These are phyloP conservation scores for Palloptera scutellata DNA, from an alignment of 2,888 invertebrate genomes.

Conservation along the genomic window DNA sequence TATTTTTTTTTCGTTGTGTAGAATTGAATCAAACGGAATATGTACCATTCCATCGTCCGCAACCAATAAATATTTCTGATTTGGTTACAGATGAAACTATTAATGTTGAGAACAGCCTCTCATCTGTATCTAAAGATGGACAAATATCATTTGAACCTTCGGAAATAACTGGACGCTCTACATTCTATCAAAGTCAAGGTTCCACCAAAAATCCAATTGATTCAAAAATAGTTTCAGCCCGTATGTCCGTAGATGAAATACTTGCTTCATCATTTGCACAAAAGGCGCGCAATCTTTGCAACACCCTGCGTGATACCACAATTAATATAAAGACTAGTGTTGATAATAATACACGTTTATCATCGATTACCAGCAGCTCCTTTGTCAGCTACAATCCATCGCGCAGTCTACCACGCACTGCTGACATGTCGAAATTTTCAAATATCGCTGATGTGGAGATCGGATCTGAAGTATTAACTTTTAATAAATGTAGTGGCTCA, in stretches of 20 bases:
- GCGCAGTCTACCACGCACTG: conserved; percentile 56
- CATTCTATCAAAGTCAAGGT: conserved; percentile 41
- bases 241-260: conserved; percentile 58
- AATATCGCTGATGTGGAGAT: no score
- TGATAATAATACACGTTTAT: background rate
- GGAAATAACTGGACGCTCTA: conserved; percentile 62
- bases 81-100: conserved; percentile 60
- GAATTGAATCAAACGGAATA: conserved; percentile 41
- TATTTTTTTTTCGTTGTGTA: conserved; percentile 21
- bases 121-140: conserved; percentile 40
- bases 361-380: conserved; percentile 24
- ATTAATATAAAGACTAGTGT: conserved; percentile 11
- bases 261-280: conserved; percentile 58
- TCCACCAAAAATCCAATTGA: no score
- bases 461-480: conserved; percentile 36
- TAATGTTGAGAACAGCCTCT: conserved; percentile 48
- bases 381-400: conserved; percentile 42
- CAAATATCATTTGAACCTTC: conserved; percentile 59
- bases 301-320: conserved; percentile 37
- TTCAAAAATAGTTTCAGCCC: background rate
- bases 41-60: conserved; percentile 44
- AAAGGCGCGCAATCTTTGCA: conserved; percentile 53
- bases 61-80: conserved; percentile 57
- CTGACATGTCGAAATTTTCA: conserved; percentile 50
- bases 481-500: conserved; percentile 44